phyloP scores from a whole-genome alignment of 2,797 vertebrate genomes.

The Leucoraja ocellata region DNA sequence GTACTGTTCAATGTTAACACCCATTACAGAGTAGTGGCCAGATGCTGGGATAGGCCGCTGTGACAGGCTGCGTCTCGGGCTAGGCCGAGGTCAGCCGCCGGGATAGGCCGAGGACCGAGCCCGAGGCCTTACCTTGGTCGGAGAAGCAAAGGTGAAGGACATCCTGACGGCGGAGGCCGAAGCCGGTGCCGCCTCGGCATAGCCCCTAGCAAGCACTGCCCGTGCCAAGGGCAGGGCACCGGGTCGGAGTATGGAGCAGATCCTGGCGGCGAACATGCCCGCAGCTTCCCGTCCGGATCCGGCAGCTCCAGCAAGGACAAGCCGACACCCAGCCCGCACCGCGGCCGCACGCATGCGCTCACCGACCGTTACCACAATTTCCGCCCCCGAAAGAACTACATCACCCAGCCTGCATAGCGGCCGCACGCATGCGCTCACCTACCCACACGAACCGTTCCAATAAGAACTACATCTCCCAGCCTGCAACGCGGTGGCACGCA shows the following conservation, averaged over 20 bases:
- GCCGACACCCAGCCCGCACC: background rate
- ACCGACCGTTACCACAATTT: constrained; percentile 34
- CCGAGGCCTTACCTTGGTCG: constrained; percentile 65
- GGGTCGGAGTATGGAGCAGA: constrained; percentile 56
- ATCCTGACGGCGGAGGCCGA: constrained; percentile 58
- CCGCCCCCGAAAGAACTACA: background rate
- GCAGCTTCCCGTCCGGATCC: constrained; percentile 27
- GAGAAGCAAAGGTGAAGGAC: constrained; percentile 92
- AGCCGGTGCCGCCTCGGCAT: constrained; percentile 64
- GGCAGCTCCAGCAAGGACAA: constrained; percentile 40
- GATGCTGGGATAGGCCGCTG: too few species aligned
- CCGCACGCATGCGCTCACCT: constrained; percentile 46
- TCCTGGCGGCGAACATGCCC: constrained; percentile 58
- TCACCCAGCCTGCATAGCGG: constrained; percentile 51
- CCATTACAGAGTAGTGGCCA: too few species aligned
- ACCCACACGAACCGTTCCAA: too few species aligned
- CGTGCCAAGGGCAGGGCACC: constrained; percentile 44
- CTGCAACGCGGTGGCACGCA: constrained; percentile 42
- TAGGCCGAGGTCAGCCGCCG: too few species aligned
- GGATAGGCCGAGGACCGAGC: background rate
- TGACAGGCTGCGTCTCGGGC: too few species aligned
- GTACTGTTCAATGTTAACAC: too few species aligned
- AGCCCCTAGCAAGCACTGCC: constrained; percentile 55
- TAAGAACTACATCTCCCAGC: constrained; percentile 49
- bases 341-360: background rate